These are phyloP conservation scores for Lobophora halterata DNA, from an alignment of 2,888 invertebrate genomes.

Conservation along the genomic window DNA sequence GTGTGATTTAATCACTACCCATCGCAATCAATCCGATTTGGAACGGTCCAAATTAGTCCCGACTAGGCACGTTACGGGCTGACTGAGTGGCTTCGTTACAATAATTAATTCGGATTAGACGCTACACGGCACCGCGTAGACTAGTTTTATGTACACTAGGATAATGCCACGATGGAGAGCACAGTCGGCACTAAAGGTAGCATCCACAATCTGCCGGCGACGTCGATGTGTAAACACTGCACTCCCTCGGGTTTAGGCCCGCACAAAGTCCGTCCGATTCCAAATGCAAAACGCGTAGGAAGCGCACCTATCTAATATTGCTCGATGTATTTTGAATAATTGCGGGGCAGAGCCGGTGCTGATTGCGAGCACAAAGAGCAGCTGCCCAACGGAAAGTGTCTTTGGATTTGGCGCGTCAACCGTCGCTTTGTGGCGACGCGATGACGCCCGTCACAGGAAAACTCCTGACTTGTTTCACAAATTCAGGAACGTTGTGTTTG, in stretches of 20 bases:
- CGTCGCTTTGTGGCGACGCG: constrained; percentile 29
- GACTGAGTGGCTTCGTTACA: constrained; percentile 12
- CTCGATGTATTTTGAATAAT: constrained; percentile 79
- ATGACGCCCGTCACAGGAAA: constrained; percentile 24
- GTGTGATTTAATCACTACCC: constrained; percentile 16
- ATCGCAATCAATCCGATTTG: constrained; percentile 17
- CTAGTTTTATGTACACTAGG: too few relatives aligned
- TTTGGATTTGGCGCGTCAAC: constrained; percentile 48
- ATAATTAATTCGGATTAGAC: constrained; percentile 13
- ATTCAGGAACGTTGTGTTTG: constrained; percentile 21
- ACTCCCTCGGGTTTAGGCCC: constrained; percentile 55
- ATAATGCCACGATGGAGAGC: too few relatives aligned
- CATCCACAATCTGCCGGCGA: constrained; percentile 60
- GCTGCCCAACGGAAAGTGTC: constrained; percentile 61
- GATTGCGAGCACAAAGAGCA: constrained; percentile 70
- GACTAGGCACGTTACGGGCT: background rate
- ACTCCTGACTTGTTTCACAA: constrained; percentile 25
- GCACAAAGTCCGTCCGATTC: constrained; percentile 74
- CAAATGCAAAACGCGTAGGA: constrained; percentile 77
- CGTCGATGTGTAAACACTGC: constrained; percentile 60
- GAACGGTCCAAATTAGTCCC: constrained; percentile 9
- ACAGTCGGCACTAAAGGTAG: constrained; percentile 67
- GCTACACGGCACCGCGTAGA: background rate
- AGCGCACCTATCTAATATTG: constrained; percentile 77
- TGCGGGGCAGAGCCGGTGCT: constrained; percentile 62